Conservation (phyloP, 2,113 vertebrate genomes). For the Anoplopoma fimbria region DNA sequence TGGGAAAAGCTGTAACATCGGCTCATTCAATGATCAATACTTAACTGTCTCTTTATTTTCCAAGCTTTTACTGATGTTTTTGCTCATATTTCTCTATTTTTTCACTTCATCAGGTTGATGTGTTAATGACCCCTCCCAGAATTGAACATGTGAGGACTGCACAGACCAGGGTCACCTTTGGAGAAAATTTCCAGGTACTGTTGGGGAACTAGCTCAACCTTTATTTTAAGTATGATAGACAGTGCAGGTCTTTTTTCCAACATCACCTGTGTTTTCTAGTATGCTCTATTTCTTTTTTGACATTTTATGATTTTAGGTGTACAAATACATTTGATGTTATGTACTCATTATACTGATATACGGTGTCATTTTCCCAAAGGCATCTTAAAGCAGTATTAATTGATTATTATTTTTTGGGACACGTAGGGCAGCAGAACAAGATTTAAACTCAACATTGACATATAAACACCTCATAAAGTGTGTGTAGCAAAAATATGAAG, state of each 20-base stretch:
- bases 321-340: neutral
- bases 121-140: slow-evolving; percentile 84
- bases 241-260: neutral
- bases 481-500: neutral
- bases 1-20: neutral
- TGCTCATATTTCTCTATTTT: neutral
- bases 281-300: neutral
- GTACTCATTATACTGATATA: too few relatives aligned
- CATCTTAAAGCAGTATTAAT: neutral
- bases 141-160: slow-evolving; percentile 79
- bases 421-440: neutral
- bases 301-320: neutral
- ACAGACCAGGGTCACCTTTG: slow-evolving; percentile 77
- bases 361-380: neutral
- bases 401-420: neutral
- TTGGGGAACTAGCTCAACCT: neutral
- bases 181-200: slow-evolving; percentile 82
- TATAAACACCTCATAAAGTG: neutral
- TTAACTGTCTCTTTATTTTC: neutral
- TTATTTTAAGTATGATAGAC: neutral
- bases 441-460: neutral
- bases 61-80: slow-evolving; percentile 7
- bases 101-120: slow-evolving; percentile 75
- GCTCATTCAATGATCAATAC: neutral
- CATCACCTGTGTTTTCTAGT: neutral